phyloP scores from a whole-genome alignment of 2,113 vertebrate genomes.

The Xenotilapia leptura region DNA sequence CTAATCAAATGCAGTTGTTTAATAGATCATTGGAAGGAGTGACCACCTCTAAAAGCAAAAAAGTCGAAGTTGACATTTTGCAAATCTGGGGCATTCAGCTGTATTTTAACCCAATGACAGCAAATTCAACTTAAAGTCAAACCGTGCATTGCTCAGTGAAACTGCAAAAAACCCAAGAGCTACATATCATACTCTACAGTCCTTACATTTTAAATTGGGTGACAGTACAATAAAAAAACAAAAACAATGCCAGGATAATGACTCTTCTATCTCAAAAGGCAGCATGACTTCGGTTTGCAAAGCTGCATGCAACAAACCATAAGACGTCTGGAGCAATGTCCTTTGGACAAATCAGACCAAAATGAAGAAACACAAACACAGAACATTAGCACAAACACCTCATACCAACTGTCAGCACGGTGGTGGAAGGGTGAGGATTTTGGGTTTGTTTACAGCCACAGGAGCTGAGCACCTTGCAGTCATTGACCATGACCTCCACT shows the following conservation, averaged over 20 bases:
- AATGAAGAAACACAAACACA: neutral
- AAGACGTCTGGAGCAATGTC: neutral
- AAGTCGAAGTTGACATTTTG: neutral
- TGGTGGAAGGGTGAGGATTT: neutral
- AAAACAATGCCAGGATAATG: neutral
- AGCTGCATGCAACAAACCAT: neutral
- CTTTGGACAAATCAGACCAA: neutral
- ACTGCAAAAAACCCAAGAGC: neutral
- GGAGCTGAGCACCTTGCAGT: neutral
- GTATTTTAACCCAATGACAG: neutral
- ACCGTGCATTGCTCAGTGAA: neutral
- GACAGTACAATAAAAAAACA: neutral
- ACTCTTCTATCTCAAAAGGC: neutral
- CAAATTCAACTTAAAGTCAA: neutral
- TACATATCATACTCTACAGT: neutral
- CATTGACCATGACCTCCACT: neutral
- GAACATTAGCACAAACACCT: neutral
- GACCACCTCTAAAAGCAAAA: neutral
- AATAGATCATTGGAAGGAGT: neutral
- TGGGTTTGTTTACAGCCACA: neutral
- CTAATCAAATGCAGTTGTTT: neutral
- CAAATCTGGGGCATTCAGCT: neutral
- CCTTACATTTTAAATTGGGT: neutral
- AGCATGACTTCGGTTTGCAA: neutral
- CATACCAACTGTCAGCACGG: rapidly evolving